These are phyloP conservation scores for Catamblyrhynchus diadema DNA, from an alignment of 2,797 vertebrate species.

Conservation along the genomic window DNA sequence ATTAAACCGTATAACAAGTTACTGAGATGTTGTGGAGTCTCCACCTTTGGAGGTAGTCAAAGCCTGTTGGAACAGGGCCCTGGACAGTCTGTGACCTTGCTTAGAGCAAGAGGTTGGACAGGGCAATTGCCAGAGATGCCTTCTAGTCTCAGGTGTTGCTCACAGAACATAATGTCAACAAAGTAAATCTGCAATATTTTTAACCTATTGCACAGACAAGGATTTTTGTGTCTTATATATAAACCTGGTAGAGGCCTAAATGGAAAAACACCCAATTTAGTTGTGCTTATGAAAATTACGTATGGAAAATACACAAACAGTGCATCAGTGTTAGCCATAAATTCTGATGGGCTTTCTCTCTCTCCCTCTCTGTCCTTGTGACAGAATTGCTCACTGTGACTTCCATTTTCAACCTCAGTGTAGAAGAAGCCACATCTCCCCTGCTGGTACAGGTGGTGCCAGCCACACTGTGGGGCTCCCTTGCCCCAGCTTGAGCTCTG, in stretches of 20 bases:
- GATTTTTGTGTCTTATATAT: not conserved
- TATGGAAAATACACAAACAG: not conserved
- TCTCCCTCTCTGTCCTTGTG: not conserved
- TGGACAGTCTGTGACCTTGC: not conserved
- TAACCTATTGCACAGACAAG: not conserved
- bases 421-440: not conserved
- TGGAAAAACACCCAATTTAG: not conserved
- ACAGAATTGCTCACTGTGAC: not conserved
- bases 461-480: not conserved
- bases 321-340: accelerated
- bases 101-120: not conserved
- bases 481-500: accelerated
- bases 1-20: not conserved
- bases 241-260: not conserved
- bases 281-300: not conserved
- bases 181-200: not conserved
- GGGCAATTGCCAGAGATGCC: not conserved
- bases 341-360: not conserved
- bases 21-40: not conserved
- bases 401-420: not conserved
- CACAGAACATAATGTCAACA: not conserved
- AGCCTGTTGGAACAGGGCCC: not conserved
- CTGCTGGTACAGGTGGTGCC: not conserved
- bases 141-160: not conserved
- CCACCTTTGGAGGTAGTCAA: not conserved